Evolutionary conservation across 2,888 invertebrate species (phyloP), one percentile per base, ranked within the genome.

Genomic region (Griposia aprilina): DNA sequence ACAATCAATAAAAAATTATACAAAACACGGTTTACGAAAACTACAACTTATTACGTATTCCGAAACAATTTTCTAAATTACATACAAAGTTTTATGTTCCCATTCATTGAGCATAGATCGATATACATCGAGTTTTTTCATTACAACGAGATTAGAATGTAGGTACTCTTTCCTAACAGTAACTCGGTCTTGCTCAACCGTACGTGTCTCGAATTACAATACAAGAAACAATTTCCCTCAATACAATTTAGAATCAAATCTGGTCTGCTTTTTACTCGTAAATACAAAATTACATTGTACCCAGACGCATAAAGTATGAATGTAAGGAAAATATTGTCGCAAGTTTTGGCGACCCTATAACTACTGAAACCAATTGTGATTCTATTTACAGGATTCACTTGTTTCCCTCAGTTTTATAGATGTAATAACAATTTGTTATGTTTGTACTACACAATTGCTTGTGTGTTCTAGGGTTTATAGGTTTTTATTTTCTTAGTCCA

Each of bases 221-320:
- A 60, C 66, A 71, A 81, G 62, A 85, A 72, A 77, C 87, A 81
- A 87, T 82, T 87, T 87, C 72, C 76, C 71, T 67, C 70, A 72
- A 81, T 71, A 83, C 87, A 83, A 88, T 87, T 87, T 83, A 78
- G 76, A 87, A 88, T 78, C 85, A 85, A 88, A 88, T 87, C 82
- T 81, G 80, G 57, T 72, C 79, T 81, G 78, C 69, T 80, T 87
- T 87, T 81, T 82, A 78, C 71, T 85, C 76, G 85, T 87, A 82
- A 87, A 87, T 85, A 87, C 82, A 76, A 82, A 87, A 85, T 85
- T 76, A 88, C 80, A 69, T 71, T 69, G 72, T 78, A 77, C 62
- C 62, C 72, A 82, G 78, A 78, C 66, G 55, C 79, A 80, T 81
- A 78, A 82, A 87, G 76, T 74, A 74, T 50, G 62, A 87, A 77